Evolutionary conservation across 1,140 invertebrate species (phyloP).

Genomic region (Carposina sasakii): DNA sequence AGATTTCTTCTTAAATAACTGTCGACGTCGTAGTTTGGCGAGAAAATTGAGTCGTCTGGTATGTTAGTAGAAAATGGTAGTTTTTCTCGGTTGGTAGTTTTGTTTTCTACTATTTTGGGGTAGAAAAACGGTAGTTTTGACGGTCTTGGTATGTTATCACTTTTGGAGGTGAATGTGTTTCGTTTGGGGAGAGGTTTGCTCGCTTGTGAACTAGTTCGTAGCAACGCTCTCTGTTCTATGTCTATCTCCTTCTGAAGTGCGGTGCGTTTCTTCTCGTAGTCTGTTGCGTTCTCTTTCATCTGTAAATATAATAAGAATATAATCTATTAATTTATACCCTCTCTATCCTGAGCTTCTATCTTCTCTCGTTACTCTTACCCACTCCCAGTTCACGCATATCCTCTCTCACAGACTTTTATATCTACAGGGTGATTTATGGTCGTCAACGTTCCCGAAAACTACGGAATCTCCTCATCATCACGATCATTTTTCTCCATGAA

Average conservation of each 20-base stretch:
- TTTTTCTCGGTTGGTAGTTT: conserved; percentile 6
- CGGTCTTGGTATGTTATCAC: conserved; percentile 29
- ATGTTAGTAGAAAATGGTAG: conserved; percentile 52
- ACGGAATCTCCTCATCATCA: no score
- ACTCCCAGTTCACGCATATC: no score
- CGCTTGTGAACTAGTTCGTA: conserved; percentile 38
- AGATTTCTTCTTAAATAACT: conserved; percentile 53
- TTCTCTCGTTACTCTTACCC: no score
- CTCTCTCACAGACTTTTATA: no score
- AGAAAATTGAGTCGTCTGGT: conserved; percentile 50
- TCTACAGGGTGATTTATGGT: no score
- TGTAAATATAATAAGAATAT: conserved; percentile 52
- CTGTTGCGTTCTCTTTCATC: conserved; percentile 67
- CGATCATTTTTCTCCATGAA: no score
- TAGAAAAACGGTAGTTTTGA: conserved; percentile 36
- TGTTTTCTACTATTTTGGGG: conserved; percentile 8
- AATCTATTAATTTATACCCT: no score
- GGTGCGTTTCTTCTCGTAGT: conserved; percentile 60
- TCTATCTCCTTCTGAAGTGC: conserved; percentile 67
- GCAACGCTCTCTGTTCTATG: conserved; percentile 46
- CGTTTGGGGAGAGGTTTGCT: conserved; percentile 22
- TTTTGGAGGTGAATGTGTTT: conserved; percentile 31
- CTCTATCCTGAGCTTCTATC: no score
- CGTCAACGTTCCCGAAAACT: no score
- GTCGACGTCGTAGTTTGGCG: conserved; percentile 55